These are phyloP conservation scores for Melanotaenia duboulayi DNA, from an alignment of 2,113 vertebrate genomes.

Conservation along the genomic window DNA sequence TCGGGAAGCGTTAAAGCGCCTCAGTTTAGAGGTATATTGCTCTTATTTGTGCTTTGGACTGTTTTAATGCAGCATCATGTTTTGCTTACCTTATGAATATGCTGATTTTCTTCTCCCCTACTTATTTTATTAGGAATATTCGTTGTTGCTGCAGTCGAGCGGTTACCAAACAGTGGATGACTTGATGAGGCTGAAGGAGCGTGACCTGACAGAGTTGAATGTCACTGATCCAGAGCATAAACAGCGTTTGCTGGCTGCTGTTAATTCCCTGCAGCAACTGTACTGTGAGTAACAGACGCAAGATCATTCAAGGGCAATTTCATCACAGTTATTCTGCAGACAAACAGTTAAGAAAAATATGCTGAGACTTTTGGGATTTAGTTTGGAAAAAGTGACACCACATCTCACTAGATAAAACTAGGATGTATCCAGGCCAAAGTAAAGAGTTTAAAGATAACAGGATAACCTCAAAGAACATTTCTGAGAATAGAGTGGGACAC, in stretches of 20 bases:
- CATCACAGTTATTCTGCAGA: not conserved
- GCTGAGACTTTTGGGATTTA: conserved; percentile 6
- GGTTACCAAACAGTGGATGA: conserved; percentile 91
- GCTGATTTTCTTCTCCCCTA: not conserved
- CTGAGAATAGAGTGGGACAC: conserved; percentile 41
- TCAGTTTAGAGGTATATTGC: conserved; percentile 86
- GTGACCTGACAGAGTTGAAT: conserved; percentile 89
- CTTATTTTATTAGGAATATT: conserved; percentile 83
- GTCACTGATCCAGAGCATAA: conserved; percentile 89
- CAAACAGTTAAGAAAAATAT: not conserved
- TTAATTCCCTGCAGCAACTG: conserved; percentile 84
- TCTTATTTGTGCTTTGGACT: not conserved
- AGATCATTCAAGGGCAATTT: conserved; percentile 22
- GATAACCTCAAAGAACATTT: conserved; percentile 38
- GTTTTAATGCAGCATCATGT: not conserved
- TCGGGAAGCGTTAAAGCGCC: conserved; percentile 85
- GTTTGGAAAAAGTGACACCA: conserved; percentile 21
- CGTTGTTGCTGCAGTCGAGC: conserved; percentile 86
- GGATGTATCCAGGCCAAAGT: conserved; percentile 19
- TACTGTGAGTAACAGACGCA: conserved; percentile 83
- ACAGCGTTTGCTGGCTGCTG: conserved; percentile 84
- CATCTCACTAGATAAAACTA: conserved; percentile 20
- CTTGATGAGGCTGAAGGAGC: conserved; percentile 88
- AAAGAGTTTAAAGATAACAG: conserved; percentile 50
- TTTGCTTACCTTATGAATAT: not conserved